Evolutionary conservation across 2,888 invertebrate genomes (phyloP), one percentile per base, ranked within the genome.

Genomic region (Spodoptera littoralis): DNA sequence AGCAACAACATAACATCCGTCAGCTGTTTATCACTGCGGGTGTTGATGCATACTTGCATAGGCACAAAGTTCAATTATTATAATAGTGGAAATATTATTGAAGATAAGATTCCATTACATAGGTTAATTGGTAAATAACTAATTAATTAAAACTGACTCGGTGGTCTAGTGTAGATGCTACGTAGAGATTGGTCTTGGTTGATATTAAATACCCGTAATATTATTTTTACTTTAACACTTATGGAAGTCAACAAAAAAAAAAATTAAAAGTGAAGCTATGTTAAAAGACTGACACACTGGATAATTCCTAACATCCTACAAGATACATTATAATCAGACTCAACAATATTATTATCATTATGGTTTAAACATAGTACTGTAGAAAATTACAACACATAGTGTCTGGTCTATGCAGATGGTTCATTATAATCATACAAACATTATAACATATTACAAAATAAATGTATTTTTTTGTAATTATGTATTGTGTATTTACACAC

Each of bases 21-120:
- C 69, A 71, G 57, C 57, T 73, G 70, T 44, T 69, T 62, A 71
- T 68, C 69, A 24, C 36, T 30, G 1, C 22, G 53, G 45, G 44
- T 46, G 11, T 59, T 6, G 12, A 1, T 43, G 42, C n/a, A 27
- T 27, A 36, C 36, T 36, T 36, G 36, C 36, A 36, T 36, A 36
- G n/a, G 41, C 11, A 9, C 51, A 22, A 70, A 60, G 70, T 70
- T 48, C 54, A 41, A 36, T 36, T 36, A 36, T 9, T 36, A 9
- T 36, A 36, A 36, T 2, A 36, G 11, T 5, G 67, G 51, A 52
- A 59, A 66, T 60, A 63, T 36, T 44, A 50, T 30, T 0, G 6
- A n/a, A 50, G 66, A 50, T 53, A 66, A 49, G 12, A 49, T 18
- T 43, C 8, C 46, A 5, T 53, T 4, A 11, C n/a, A 24, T 42